Base-by-base conservation (phyloP, 1,140 invertebrate species). In the Leptestheria dahalacensis region DNA sequence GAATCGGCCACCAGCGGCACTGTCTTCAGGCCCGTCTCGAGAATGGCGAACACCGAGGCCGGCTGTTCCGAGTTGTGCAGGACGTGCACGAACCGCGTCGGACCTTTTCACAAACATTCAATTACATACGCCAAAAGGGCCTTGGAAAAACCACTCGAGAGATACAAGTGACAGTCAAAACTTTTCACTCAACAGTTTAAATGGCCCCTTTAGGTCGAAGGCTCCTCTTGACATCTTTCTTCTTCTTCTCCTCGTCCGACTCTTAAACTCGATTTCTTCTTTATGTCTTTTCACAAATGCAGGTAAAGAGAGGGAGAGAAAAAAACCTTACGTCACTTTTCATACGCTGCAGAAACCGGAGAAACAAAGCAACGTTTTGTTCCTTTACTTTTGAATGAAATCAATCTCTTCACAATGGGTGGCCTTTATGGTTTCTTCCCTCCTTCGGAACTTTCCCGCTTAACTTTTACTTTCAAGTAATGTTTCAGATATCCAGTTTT, bases 51-150 rank as follows among this genome's bases (percentile, higher is more conserved):
- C 11, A 91, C 89, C 0, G 91, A 88, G 0, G 89, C 89, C 1
- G 94, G 93, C 66, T 93, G 88, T 70, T 97, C 93, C 0, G 88
- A 94, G 73, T 96, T 92, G 71, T 96, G 91, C 1, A 97, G 75
- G 12, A 97, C 83, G 72, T 96, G 88, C 1, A 96, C 82, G 1
- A 84, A 85, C 66, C 86, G 82, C 62, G 83, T 83, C 49, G 80
- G 68, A 56, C 73, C 76, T 59, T 2, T 41, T 11, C n/a, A 24
- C 9, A 58, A 52, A n/a, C 25, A 48, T n/a, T n/a, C n/a, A n/a
- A n/a, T n/a, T n/a, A 57, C n/a, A n/a, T n/a, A n/a, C n/a, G n/a
- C n/a, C n/a, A n/a, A n/a, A 47, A 47, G 12, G 46, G 12, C n/a
- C n/a, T n/a, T n/a, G n/a, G n/a, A 41, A 41, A 41, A 41, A 41